Evolutionary conservation across 2,797 vertebrate genomes (phyloP).

Genomic region (Pelochelys cantorii): DNA sequence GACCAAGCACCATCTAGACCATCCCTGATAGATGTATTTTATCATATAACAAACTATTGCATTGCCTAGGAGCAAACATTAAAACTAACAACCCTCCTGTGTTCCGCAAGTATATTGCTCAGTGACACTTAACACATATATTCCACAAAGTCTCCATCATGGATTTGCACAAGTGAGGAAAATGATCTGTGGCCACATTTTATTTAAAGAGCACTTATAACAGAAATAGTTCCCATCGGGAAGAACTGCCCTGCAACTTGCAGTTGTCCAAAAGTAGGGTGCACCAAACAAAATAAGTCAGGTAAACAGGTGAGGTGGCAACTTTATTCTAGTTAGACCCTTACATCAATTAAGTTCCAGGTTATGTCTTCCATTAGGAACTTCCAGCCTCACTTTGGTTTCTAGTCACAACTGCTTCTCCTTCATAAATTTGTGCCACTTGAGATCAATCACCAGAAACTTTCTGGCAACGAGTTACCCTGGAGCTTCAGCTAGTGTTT

Average conservation of each 20-base stretch:
- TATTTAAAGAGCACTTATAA: background rate
- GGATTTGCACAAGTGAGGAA: background rate
- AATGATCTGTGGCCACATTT: background rate
- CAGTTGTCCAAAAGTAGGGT: background rate
- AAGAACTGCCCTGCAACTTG: background rate
- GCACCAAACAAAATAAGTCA: background rate
- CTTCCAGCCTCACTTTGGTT: background rate
- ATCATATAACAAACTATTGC: background rate
- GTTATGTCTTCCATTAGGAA: background rate
- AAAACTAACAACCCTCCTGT: background rate
- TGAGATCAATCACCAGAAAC: background rate
- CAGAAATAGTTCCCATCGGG: background rate
- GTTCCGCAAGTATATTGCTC: background rate
- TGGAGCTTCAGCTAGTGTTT: background rate
- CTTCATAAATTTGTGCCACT: background rate
- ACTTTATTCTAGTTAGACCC: no score
- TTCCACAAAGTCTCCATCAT: background rate
- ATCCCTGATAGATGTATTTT: no score
- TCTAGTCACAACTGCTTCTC: background rate
- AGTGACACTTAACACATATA: background rate
- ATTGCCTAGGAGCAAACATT: fast-evolving
- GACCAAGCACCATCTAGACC: no score
- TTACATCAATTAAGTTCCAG: background rate
- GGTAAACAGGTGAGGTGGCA: no score
- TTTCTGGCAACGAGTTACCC: background rate